Conservation (phyloP, 30 jellyfish, hydroid and myxozoan species). For the Cassiopea andromeda region DNA sequence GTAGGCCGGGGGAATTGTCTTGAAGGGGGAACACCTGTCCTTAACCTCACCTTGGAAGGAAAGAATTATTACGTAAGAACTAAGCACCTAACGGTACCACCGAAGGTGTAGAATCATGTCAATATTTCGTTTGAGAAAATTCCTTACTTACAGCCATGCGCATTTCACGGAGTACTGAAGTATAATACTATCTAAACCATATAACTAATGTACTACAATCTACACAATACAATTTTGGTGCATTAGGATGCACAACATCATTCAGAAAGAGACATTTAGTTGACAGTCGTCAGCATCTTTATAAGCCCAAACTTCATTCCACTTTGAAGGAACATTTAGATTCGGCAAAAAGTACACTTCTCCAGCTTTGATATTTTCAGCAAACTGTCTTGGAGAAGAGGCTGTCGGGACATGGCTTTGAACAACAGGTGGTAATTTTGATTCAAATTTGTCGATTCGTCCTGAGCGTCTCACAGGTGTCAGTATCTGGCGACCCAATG, state of each 20-base stretch:
- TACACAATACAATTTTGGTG: no score
- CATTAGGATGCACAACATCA: background rate
- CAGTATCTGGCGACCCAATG: conserved; percentile 68
- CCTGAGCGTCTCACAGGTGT: conserved; percentile 93
- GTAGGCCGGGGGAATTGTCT: no score
- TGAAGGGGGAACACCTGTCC: no score
- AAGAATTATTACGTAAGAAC: no score
- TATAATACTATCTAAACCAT: no score
- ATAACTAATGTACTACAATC: no score
- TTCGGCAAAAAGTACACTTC: conserved; percentile 75
- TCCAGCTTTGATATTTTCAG: conserved; percentile 52
- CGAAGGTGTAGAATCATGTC: no score
- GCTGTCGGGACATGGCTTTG: conserved; percentile 56
- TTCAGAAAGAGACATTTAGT: background rate
- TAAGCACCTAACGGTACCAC: no score
- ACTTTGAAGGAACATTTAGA: conserved; percentile 48
- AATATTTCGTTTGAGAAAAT: no score
- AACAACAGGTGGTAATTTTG: conserved; percentile 64
- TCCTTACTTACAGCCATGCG: no score
- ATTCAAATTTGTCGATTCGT: conserved; percentile 59
- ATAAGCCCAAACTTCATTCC: conserved; percentile 66
- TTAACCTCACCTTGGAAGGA: no score
- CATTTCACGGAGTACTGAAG: no score
- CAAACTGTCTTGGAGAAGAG: conserved; percentile 82
- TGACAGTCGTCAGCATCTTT: conserved; percentile 3